Evolutionary conservation across 2,797 vertebrate genomes (phyloP), one percentile per base, ranked within the genome.

Genomic region (Epinephelus malabaricus): DNA sequence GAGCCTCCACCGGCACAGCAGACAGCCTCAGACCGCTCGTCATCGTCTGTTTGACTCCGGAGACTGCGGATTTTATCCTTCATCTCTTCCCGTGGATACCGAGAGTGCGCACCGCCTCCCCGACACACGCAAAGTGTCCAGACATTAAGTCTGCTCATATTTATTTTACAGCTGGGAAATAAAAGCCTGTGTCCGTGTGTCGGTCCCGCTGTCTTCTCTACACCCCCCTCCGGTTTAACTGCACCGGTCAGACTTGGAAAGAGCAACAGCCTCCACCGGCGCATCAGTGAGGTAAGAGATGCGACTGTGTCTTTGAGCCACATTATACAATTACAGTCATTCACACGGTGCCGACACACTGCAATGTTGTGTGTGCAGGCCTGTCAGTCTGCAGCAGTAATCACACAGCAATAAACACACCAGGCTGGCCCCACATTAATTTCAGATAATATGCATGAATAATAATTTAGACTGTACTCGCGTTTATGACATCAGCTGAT

Each of bases 241-340:
- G 88, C 83, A 81, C 76, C 82, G 82, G 79, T 45, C 82, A 73
- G 84, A 90, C 86, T 85, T 71, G 70, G 72, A 78, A 75, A 83
- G 86, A 94, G 93, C 92, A 92, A 91, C 91, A 93, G 93, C 86
- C 83, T 82, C 74, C 76, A 59, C 66, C 85, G 76, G 87, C 81
- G 82, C 91, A 87, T 84, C 91, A 78, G 73, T 87, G 86, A 94
- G 94, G 93, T 94, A 91, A 91, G 89, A 78, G 76, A 84, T 53
- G 82, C 72, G 62, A 70, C 75, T 53, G 18, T 25, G 15, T 64
- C 45, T 50, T 58, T 3, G 8, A 19, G 13, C 30, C 62, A 51
- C 69, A 72, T 71, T 43, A 21, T 2, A 58, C 46, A 21, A 23
- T 30, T 23, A 10, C 5, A 19, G 30, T 18, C 43, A 1, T 30